Base-by-base conservation (phyloP, 2,888 invertebrate genomes). In the Drosophila maculinotata region DNA sequence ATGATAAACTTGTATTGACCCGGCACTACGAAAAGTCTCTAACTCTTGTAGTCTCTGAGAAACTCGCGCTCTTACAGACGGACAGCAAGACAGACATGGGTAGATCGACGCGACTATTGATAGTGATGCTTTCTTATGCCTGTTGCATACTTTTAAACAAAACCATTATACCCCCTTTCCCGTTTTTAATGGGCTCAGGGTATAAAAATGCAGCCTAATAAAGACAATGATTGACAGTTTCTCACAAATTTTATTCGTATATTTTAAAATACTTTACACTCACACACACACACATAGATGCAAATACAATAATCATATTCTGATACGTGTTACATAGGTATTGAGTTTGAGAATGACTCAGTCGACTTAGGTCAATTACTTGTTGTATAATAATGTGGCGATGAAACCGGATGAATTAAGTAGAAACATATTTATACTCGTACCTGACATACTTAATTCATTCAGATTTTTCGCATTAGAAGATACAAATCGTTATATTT, bases 241-340 rank as follows among this genome's bases (percentile, higher is more conserved):
- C 26, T 47, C 60, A 60, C 68, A 68, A 35, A 42, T 65, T 51
- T 63, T 68, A 57, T 75, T 84, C 63, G 51, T 79, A 72, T 77
- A 69, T 77, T 70, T 77, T 63, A 70, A 81, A 84, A 79, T 84
- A 77, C 72, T 70, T 76, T 81, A 81, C 82, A 82, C 78, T 44
- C 74, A 80, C 74, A 74, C 66, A 83, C 73, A 81, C 70, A 81
- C 81, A 82, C 68, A 81, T 68, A 84, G 58, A 79, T 74, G 70
- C 59, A 75, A 77, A 75, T 69, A 74, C 54, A 31, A 70, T 82
- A 63, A 52, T 70, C 57, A 69, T 79, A 36, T 60, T 57, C 60
- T 59, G 38, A 77, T 71, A 71, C 42, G 64, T 54, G 49, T 51
- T 76, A 62, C 62, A 79, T 54, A 51, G 42, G 39, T 59, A 51